A percentile compares a stretch with the other conserved stretches of the same genome.
These are phyloP conservation scores for Antedon mediterranea DNA, from an alignment of 53 echinoderm and acorn worm genomes.

Conservation along the genomic window DNA sequence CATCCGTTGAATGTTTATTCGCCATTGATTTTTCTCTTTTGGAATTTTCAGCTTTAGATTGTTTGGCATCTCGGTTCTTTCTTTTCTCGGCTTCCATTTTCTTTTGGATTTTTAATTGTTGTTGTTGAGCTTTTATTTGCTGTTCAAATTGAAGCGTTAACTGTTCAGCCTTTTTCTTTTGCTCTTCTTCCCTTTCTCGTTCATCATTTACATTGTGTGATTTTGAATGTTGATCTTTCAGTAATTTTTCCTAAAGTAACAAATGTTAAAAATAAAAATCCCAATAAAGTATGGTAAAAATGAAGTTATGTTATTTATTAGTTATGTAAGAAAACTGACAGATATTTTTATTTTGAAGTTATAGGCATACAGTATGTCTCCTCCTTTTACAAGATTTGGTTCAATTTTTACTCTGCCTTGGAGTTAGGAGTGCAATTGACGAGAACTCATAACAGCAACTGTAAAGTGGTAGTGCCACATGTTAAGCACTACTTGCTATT, in stretches of 20 bases:
- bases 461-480: no score
- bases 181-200: constrained; percentile 60
- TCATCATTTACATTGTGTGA: constrained; percentile 12
- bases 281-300: no score
- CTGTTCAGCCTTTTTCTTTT: constrained; percentile 62
- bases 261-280: background rate
- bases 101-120: constrained; percentile 78
- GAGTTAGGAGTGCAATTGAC: no score
- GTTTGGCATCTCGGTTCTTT: constrained; percentile 12
- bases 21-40: background rate
- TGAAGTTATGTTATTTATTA: no score
- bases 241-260: background rate
- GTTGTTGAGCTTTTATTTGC: constrained; percentile 93
- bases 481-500: no score
- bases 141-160: constrained; percentile 91
- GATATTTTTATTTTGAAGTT: no score
- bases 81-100: constrained; percentile 60
- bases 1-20: background rate
- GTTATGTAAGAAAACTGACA: no score
- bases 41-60: background rate
- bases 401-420: no score
- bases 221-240: background rate
- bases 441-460: no score
- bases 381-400: no score
- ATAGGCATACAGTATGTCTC: no score